These are phyloP conservation scores for Ctenomys sociabilis DNA, from an alignment of 2,113 vertebrate species.

Conservation along the genomic window DNA sequence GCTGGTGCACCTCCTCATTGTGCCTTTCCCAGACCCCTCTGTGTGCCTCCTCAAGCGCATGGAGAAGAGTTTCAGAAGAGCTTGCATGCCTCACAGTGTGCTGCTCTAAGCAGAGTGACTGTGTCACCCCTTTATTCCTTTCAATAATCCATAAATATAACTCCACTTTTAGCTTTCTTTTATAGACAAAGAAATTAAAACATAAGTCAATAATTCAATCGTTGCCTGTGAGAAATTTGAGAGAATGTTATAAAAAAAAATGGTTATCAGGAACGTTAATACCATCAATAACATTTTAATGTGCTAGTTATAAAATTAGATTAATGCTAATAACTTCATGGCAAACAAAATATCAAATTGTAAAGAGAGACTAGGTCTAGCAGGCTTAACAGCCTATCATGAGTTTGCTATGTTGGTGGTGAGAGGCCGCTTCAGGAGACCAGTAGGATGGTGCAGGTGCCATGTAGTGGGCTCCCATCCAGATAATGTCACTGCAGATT, in stretches of 20 bases:
- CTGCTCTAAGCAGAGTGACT: background rate
- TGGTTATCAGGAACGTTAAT: background rate
- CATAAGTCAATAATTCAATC: background rate
- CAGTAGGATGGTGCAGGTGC: background rate
- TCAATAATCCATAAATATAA: background rate
- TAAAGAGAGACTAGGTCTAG: background rate
- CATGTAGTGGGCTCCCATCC: background rate
- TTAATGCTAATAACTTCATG: slow-evolving; percentile 1
- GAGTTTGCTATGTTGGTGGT: background rate
- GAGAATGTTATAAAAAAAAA: background rate
- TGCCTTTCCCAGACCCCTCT: too few relatives aligned
- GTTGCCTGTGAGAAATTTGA: background rate
- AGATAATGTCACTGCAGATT: background rate
- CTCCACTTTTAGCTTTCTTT: background rate
- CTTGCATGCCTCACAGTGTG: background rate
- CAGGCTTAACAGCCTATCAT: background rate
- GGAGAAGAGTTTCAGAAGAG: background rate
- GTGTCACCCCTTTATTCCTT: background rate
- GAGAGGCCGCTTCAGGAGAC: background rate
- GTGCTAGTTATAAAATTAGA: background rate
- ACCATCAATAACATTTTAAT: background rate
- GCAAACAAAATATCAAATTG: background rate
- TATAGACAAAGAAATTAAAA: slow-evolving; percentile 16
- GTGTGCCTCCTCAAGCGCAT: background rate
- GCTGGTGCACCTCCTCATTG: too few relatives aligned